Evolutionary conservation across 2,888 invertebrate species (phyloP), one percentile per base, ranked within the genome.

Genomic region (Nematopogon swammerdamellus): DNA sequence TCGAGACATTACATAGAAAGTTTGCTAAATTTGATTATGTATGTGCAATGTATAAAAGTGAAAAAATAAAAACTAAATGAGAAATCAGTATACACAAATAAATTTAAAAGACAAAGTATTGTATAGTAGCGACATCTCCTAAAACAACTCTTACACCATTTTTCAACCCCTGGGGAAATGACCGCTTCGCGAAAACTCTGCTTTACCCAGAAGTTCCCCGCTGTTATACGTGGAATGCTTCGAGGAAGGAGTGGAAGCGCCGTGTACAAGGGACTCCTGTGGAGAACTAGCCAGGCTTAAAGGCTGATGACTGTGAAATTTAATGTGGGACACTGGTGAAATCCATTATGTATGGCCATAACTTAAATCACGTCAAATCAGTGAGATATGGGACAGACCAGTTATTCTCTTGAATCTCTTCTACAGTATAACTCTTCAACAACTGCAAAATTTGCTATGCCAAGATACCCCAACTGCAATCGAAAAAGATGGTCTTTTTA

Each of bases 121-220:
- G n/a, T n/a, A n/a, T n/a, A 56, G 50, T 58, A 16, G 50, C 52
- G 6, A 17, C 51, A 47, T 53, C 53, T 19, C 52, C 52, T 48
- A 53, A 51, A 10, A 59, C 59, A 47, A 65, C 63, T 48, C 56
- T 67, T 30, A 58, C 58, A 19, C 59, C 54, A 30, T 68, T 67
- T 56, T 67, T 69, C 49, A 42, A 53, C 20, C 55, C 65, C 4
- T 68, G 65, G 48, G 49, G 59, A 57, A 56, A 36, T 45, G 63
- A 67, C 51, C 52, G 46, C 25, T 65, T 65, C 57, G 65, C 66
- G 46, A 60, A 56, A 59, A 64, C 64, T n/a, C 53, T 65, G 48
- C 53, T 65, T 6, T 65, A 67, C 52, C 49, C 47, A 47, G 59
- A 65, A 19, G 57, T 63, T 18, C 63, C 62, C 2, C 44, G 50